Evolutionary conservation across 2,113 vertebrate genomes (phyloP).

Genomic region (Prochilodus magdalenae): DNA sequence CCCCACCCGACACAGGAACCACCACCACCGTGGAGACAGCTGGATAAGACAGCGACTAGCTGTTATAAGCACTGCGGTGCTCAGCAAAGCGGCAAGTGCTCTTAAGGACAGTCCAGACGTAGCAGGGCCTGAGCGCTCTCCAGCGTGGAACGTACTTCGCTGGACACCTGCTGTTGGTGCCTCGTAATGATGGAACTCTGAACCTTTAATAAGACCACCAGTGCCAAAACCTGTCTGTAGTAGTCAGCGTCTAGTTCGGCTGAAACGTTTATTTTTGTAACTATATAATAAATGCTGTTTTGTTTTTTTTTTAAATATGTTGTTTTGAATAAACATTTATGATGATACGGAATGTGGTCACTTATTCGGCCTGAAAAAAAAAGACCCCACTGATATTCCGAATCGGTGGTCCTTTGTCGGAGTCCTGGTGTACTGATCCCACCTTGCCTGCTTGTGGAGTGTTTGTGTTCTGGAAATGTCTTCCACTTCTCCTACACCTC

Average conservation of each 20-base stretch:
- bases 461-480: constrained; percentile 35
- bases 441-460: constrained; percentile 6
- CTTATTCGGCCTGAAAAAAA: constrained; percentile 1
- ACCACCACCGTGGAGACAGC: neutral
- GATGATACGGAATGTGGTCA: constrained; percentile 2
- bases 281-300: constrained; percentile 1
- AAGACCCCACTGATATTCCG: too few species aligned
- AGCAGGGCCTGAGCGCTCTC: neutral
- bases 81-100: neutral
- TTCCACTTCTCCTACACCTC: neutral
- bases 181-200: neutral
- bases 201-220: neutral
- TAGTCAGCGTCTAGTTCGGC: constrained; percentile 6
- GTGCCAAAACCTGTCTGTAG: constrained; percentile 27
- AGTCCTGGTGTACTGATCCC: too few species aligned
- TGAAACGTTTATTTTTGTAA: constrained; percentile 50
- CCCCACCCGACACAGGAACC: too few species aligned
- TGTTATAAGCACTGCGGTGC: neutral
- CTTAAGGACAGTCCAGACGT: neutral
- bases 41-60: constrained; percentile 19
- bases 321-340: constrained; percentile 55
- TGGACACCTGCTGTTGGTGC: neutral
- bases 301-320: constrained; percentile 27
- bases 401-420: too few species aligned
- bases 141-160: neutral